phyloP scores from a whole-genome alignment of 2,888 invertebrate genomes.

The Drosophila lacicola region DNA sequence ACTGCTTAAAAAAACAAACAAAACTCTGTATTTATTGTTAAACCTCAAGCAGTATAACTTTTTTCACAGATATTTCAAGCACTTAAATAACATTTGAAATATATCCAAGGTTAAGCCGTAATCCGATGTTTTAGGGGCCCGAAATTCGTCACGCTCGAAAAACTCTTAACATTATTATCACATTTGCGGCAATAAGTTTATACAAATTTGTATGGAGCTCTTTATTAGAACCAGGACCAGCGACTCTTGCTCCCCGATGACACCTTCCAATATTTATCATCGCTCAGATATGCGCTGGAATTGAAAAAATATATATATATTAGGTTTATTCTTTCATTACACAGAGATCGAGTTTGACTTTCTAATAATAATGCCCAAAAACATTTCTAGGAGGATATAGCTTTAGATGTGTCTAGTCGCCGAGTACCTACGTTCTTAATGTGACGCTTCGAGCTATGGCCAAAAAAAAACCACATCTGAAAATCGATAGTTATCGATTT shows the following conservation, averaged over 20 bases:
- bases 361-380: too few relatives aligned
- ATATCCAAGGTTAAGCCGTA: background rate
- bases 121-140: background rate
- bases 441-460: too few relatives aligned
- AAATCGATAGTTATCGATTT: too few relatives aligned
- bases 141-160: background rate
- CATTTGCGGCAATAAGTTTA: constrained; percentile 32
- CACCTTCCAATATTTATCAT: constrained; percentile 88
- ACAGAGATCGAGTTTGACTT: too few relatives aligned
- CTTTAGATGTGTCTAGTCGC: too few relatives aligned
- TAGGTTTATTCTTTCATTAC: background rate
- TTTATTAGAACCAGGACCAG: constrained; percentile 68
- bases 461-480: too few relatives aligned
- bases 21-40: background rate
- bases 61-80: background rate
- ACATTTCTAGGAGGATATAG: too few relatives aligned
- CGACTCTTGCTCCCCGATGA: constrained; percentile 73
- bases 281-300: constrained; percentile 86
- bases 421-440: too few relatives aligned
- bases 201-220: background rate
- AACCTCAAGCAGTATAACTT: background rate
- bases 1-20: background rate
- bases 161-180: constrained; percentile 35
- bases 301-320: background rate
- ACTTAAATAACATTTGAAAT: background rate